Percentiles rank a stretch among this genome's conserved stretches.
These are phyloP conservation scores for Lathronympha strigana DNA, from an alignment of 2,888 invertebrate genomes.

Conservation along the genomic window DNA sequence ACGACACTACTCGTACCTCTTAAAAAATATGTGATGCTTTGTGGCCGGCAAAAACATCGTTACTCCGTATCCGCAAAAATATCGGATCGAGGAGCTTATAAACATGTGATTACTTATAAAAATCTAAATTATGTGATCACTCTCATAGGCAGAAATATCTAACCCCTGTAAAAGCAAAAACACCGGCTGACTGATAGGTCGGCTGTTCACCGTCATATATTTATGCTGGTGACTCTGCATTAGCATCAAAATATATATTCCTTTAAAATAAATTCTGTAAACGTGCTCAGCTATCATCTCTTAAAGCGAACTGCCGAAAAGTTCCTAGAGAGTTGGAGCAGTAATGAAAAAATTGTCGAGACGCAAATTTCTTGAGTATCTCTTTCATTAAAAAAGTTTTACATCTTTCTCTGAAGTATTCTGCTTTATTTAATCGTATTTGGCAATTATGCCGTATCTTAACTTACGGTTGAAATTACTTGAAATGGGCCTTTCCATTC, in stretches of 20 bases:
- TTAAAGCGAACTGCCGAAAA: neutral
- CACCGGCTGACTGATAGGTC: too few species aligned
- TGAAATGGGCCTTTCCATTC: slow-evolving; percentile 1
- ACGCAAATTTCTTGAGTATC: slow-evolving; percentile 15
- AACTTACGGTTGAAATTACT: neutral
- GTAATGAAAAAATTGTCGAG: slow-evolving; percentile 27
- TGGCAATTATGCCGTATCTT: neutral
- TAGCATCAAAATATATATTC: neutral
- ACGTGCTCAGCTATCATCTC: neutral
- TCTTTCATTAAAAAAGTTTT: slow-evolving; percentile 26
- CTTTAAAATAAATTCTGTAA: neutral
- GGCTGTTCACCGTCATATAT: too few species aligned
- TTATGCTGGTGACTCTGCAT: too few species aligned
- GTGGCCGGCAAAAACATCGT: too few species aligned
- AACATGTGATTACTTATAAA: too few species aligned
- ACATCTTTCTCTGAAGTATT: slow-evolving; percentile 7
- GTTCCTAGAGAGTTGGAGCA: slow-evolving; percentile 10
- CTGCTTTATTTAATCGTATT: slow-evolving; percentile 26
- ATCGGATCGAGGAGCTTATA: too few species aligned
- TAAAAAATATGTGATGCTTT: too few species aligned
- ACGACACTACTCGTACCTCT: too few species aligned
- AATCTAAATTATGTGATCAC: too few species aligned
- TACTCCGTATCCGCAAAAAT: too few species aligned
- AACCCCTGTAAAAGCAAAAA: too few species aligned
- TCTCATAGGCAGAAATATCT: too few species aligned